A percentile compares a stretch with the other conserved stretches of the same genome.
phyloP scores from a whole-genome alignment of 35 echinoderm and acorn worm species.

The Chiridota heheva region DNA sequence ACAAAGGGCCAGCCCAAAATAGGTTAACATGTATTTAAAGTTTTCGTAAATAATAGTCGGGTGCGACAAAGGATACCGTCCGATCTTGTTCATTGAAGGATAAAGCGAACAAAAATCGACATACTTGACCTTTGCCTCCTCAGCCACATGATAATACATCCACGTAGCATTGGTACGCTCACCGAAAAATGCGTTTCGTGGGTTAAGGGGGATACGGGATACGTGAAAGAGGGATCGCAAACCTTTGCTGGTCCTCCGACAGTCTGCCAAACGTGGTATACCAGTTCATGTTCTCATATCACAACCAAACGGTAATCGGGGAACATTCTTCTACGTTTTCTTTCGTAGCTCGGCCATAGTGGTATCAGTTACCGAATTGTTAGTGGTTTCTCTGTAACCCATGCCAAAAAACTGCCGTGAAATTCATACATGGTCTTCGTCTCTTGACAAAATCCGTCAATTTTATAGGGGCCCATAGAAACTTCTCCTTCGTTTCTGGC shows the following conservation, averaged over 20 bases:
- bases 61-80: conserved; percentile 47
- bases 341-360: conserved; percentile 52
- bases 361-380: conserved; percentile 14
- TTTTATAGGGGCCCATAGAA: conserved; percentile 33
- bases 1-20: conserved; percentile 44
- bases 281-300: conserved; percentile 23
- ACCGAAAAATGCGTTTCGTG: conserved; percentile 38
- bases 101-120: conserved; percentile 50
- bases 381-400: conserved; percentile 27
- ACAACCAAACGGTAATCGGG: background rate
- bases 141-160: conserved; percentile 9
- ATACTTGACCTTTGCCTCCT: conserved; percentile 42
- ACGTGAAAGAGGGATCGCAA: no score
- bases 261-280: no score
- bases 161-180: conserved; percentile 33
- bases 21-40: conserved; percentile 6
- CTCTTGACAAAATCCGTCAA: conserved; percentile 39
- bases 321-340: conserved; percentile 14
- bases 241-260: no score
- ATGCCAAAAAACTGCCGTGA: conserved; percentile 15
- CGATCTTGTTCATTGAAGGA: conserved; percentile 53
- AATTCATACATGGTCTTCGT: conserved; percentile 35
- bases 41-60: conserved; percentile 31
- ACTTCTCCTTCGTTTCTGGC: conserved; percentile 55
- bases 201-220: conserved; percentile 15